Evolutionary conservation across 2,888 invertebrate species (phyloP).

Genomic region (Creontiades dilutus): DNA sequence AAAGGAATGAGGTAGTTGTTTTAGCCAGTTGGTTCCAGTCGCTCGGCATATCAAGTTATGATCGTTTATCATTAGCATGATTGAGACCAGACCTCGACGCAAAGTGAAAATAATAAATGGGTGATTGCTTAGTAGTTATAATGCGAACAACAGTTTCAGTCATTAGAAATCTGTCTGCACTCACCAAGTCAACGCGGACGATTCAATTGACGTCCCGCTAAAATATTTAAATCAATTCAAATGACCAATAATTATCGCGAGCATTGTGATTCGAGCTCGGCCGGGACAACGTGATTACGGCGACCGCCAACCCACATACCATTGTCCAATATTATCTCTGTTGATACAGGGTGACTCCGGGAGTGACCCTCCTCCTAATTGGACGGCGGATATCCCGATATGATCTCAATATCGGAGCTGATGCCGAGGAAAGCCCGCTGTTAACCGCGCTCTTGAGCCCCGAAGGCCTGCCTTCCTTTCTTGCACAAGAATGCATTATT

Average conservation of each 20-base stretch:
- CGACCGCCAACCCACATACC: slow-evolving; percentile 7
- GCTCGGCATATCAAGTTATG: too few species aligned
- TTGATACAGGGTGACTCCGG: background rate
- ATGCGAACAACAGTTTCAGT: background rate
- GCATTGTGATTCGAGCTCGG: background rate
- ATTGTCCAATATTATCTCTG: slow-evolving; percentile 22
- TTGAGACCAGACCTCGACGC: too few species aligned
- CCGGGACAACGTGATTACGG: background rate
- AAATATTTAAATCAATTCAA: background rate
- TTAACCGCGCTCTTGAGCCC: slow-evolving; percentile 29
- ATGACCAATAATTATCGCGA: background rate
- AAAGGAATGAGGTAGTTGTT: too few species aligned
- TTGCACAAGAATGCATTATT: slow-evolving; percentile 60
- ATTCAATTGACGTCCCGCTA: background rate
- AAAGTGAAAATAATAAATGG: too few species aligned
- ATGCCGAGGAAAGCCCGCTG: background rate
- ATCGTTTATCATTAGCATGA: too few species aligned
- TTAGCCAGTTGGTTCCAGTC: too few species aligned
- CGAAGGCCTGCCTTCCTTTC: slow-evolving; percentile 37
- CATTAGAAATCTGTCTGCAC: background rate
- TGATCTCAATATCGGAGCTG: slow-evolving; percentile 53
- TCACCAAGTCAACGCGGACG: background rate
- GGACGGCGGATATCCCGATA: slow-evolving; percentile 45
- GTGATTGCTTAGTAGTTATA: too few species aligned
- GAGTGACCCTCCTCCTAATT: slow-evolving; percentile 35